These are phyloP conservation scores for Melanophora roralis DNA, from an alignment of 2,888 invertebrate genomes.

Conservation along the genomic window DNA sequence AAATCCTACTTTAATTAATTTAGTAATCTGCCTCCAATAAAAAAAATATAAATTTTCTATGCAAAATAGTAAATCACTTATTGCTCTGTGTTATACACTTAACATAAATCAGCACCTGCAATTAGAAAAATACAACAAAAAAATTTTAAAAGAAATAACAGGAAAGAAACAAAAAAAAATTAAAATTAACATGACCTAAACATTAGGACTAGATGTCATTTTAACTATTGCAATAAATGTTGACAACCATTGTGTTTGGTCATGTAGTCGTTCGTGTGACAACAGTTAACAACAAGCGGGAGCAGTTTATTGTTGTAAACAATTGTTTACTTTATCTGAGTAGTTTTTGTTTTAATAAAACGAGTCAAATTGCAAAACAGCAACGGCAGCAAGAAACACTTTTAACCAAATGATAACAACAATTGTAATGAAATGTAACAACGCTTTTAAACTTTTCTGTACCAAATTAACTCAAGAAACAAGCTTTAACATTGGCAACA, in stretches of 20 bases:
- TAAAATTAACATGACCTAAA: constrained; percentile 38
- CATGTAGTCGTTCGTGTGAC: constrained; percentile 23
- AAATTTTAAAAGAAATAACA: neutral
- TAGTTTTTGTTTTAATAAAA: constrained; percentile 23
- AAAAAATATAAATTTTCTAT: neutral
- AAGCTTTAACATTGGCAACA: neutral
- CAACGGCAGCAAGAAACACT: constrained; percentile 31
- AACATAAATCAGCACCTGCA: constrained; percentile 28
- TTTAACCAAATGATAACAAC: constrained; percentile 39
- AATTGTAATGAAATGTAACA: constrained; percentile 58
- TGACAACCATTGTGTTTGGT: constrained; percentile 52
- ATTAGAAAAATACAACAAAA: constrained; percentile 41
- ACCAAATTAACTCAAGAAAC: neutral
- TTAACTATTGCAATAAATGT: constrained; percentile 31
- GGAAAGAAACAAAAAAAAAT: constrained; percentile 7
- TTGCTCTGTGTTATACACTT: neutral
- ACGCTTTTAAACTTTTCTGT: constrained; percentile 48
- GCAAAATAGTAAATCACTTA: neutral
- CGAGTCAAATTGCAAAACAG: constrained; percentile 44
- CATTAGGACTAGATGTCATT: constrained; percentile 43
- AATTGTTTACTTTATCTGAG: neutral
- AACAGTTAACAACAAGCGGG: constrained; percentile 45
- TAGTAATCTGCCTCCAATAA: no score
- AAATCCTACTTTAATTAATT: no score
- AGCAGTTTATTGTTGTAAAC: constrained; percentile 49